Evolutionary conservation across 37 sponge, comb jelly and placozoan species (phyloP).

Genomic region (Tethya wilhelma): DNA sequence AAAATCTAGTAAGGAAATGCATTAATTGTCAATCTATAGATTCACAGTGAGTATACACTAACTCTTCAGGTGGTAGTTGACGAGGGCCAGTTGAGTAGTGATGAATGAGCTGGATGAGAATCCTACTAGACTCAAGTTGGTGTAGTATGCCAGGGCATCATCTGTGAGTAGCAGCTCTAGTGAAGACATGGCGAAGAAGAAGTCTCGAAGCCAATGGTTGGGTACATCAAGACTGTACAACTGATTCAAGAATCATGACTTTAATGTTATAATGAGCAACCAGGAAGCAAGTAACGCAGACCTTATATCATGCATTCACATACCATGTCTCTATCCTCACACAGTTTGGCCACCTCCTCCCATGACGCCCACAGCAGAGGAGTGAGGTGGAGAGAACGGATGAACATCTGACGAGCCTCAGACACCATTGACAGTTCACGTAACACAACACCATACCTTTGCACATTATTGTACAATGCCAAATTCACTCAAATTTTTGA

Average conservation of each 20-base stretch:
- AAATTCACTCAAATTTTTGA: background rate
- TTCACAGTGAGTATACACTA: background rate
- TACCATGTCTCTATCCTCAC: slow-evolving; percentile 77
- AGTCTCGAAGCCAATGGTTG: slow-evolving; percentile 87
- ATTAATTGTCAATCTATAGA: background rate
- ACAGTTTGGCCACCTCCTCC: slow-evolving; percentile 72
- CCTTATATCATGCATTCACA: too few species aligned
- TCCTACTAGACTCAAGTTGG: slow-evolving; percentile 48
- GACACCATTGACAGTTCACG: slow-evolving; percentile 44
- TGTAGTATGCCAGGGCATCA: slow-evolving; percentile 84
- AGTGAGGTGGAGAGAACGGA: slow-evolving; percentile 47
- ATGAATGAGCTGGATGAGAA: slow-evolving; percentile 64
- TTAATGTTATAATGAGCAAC: too few species aligned
- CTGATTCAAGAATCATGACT: too few species aligned
- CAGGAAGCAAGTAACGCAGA: too few species aligned
- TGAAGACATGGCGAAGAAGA: slow-evolving; percentile 77
- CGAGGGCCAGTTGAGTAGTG: slow-evolving; percentile 65
- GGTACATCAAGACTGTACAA: slow-evolving; percentile 69
- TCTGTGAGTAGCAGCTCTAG: slow-evolving; percentile 71
- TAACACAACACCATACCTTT: slow-evolving; percentile 78
- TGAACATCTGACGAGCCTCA: slow-evolving; percentile 53
- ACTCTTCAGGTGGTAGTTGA: slow-evolving; percentile 71
- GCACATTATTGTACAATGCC: background rate
- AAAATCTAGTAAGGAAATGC: slow-evolving; percentile 49
- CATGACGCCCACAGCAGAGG: slow-evolving; percentile 85